A percentile compares a stretch with the other conserved stretches of the same genome.
Evolutionary conservation across 1,140 invertebrate species (phyloP).

Genomic region (Muscidifurax raptorellus): DNA sequence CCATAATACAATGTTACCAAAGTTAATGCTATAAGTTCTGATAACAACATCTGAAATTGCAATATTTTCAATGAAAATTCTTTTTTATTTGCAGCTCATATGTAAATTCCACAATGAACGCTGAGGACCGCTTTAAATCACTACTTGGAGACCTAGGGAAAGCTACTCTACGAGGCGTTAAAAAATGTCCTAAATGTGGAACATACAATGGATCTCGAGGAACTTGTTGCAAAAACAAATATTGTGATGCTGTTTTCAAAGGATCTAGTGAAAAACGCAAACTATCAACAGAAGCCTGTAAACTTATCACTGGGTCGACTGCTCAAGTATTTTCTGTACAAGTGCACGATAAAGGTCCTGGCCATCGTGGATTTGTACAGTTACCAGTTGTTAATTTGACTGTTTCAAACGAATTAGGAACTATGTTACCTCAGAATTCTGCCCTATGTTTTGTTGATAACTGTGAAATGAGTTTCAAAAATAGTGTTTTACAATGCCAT

Average conservation of each 20-base stretch:
- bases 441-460: conserved; percentile 82
- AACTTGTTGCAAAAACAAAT: conserved; percentile 85
- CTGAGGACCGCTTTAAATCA: conserved; percentile 70
- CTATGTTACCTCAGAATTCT: conserved; percentile 72
- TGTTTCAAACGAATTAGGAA: background rate
- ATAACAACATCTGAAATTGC: background rate
- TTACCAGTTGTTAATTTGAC: conserved; percentile 77
- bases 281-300: conserved; percentile 81
- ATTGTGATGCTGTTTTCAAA: conserved; percentile 84
- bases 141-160: conserved; percentile 80
- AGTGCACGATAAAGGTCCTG: conserved; percentile 81
- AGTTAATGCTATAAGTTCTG: background rate
- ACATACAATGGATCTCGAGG: conserved; percentile 86
- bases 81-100: background rate
- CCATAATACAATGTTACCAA: too few species aligned
- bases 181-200: conserved; percentile 87
- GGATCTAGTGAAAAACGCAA: conserved; percentile 80
- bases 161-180: conserved; percentile 82
- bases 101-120: conserved; percentile 62
- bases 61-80: background rate
- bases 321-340: conserved; percentile 84
- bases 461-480: conserved; percentile 78
- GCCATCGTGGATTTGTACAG: conserved; percentile 86
- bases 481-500: conserved; percentile 78
- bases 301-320: conserved; percentile 80